Conservation (phyloP, 2,113 vertebrate genomes). For the Setophaga petechia region DNA sequence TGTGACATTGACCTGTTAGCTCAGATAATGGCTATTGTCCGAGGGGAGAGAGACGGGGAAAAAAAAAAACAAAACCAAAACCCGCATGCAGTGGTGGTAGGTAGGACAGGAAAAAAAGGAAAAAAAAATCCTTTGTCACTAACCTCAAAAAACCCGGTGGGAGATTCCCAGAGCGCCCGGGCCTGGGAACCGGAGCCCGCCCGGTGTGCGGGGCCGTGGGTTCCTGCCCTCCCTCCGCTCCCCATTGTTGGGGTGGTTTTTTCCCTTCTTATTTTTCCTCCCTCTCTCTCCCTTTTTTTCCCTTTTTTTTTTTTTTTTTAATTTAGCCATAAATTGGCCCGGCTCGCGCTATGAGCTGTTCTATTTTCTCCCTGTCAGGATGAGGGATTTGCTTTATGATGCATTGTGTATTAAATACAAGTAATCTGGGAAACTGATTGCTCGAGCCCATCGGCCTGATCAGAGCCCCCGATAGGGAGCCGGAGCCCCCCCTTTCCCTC, state of each 20-base stretch:
- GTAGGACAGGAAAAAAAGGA: conserved; percentile 74
- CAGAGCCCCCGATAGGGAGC: conserved; percentile 76
- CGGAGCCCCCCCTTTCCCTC: not conserved
- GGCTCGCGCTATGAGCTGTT: conserved; percentile 95
- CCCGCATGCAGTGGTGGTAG: conserved; percentile 75
- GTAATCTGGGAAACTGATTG: conserved; percentile 98
- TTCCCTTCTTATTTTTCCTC: not conserved
- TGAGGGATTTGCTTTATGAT: conserved; percentile 99
- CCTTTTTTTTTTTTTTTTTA: not conserved
- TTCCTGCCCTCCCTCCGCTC: conserved; percentile 88
- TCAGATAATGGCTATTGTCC: conserved; percentile 95
- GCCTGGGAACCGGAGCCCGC: conserved; percentile 83
- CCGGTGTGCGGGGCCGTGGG: conserved; percentile 84
- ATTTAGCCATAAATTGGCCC: conserved; percentile 99
- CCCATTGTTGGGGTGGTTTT: conserved; percentile 84
- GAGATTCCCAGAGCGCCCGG: conserved; percentile 83
- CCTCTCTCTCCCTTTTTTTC: too few relatives aligned
- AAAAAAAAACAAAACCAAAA: not conserved
- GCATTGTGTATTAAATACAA: conserved; percentile 99
- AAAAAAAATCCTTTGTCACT: conserved; percentile 81
- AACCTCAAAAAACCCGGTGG: conserved; percentile 77
- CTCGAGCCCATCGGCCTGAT: conserved; percentile 83
- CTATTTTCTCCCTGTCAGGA: conserved; percentile 99
- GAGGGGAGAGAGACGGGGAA: not conserved
- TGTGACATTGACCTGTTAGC: conserved; percentile 95